phyloP scores from a whole-genome alignment of 2,888 invertebrate genomes.

The Apomyelois bistriatella region DNA sequence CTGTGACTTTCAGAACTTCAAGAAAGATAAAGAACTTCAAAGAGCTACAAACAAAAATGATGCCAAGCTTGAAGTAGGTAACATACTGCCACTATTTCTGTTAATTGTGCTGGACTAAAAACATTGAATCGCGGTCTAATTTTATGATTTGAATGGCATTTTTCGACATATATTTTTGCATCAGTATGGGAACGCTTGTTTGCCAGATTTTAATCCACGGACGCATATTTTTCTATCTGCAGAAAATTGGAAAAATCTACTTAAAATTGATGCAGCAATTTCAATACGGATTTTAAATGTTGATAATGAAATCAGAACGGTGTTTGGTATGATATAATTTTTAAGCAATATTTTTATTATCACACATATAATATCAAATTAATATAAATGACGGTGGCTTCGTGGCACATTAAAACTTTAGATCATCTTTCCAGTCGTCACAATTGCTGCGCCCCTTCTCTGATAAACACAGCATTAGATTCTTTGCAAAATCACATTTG shows the following conservation, averaged over 20 bases:
- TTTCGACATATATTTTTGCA: no score
- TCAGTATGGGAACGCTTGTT: no score
- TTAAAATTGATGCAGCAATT: no score
- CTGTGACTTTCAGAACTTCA: conserved; percentile 52
- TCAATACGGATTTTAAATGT: no score
- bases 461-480: conserved; percentile 83
- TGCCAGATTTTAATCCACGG: no score
- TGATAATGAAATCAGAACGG: neutral
- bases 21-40: conserved; percentile 43
- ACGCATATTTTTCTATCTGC: no score
- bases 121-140: no score
- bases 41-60: conserved; percentile 64
- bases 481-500: conserved; percentile 83
- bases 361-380: neutral
- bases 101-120: no score
- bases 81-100: neutral
- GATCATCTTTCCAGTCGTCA: conserved; percentile 84
- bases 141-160: no score
- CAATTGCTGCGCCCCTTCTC: conserved; percentile 87
- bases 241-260: no score
- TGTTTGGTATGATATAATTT: conserved; percentile 10
- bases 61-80: conserved; percentile 59
- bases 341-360: conserved; percentile 6
- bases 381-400: neutral
- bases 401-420: conserved; percentile 34